Conservation (phyloP, 30 jellyfish, hydroid and myxozoan species). For the Aurelia sp. region DNA sequence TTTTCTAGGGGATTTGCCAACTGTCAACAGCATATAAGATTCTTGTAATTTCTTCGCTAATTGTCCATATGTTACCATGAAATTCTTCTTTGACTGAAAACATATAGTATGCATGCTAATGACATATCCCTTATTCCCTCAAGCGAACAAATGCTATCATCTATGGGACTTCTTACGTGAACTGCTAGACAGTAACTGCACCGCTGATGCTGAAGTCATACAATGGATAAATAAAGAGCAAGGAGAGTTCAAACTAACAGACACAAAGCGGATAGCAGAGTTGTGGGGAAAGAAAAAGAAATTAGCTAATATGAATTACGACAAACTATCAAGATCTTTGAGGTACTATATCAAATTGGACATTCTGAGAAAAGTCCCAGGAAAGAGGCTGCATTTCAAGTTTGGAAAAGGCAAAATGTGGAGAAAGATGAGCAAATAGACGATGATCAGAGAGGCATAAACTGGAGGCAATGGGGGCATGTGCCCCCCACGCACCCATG, state of each 20-base stretch:
- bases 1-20: too few relatives aligned
- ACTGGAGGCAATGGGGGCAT: too few relatives aligned
- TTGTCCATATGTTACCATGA: background rate
- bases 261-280: constrained; percentile 80
- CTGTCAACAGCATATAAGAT: too few relatives aligned
- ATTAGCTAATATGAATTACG: constrained; percentile 77
- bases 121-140: background rate
- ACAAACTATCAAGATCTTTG: constrained; percentile 79
- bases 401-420: constrained; percentile 86
- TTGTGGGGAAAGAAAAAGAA: constrained; percentile 84
- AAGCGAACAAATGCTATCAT: constrained; percentile 90
- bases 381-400: constrained; percentile 82
- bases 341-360: constrained; percentile 80
- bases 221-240: constrained; percentile 65
- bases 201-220: constrained; percentile 22
- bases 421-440: constrained; percentile 61
- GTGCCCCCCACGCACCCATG: too few relatives aligned
- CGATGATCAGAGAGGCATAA: too few relatives aligned
- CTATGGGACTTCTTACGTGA: constrained; percentile 84
- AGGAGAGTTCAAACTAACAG: constrained; percentile 67
- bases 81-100: background rate
- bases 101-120: background rate
- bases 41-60: too few relatives aligned
- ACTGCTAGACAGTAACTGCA: constrained; percentile 42
- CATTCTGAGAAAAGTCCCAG: constrained; percentile 78